Evolutionary conservation across 2,797 vertebrate species (phyloP).

Genomic region (Clarias platycephalus): DNA sequence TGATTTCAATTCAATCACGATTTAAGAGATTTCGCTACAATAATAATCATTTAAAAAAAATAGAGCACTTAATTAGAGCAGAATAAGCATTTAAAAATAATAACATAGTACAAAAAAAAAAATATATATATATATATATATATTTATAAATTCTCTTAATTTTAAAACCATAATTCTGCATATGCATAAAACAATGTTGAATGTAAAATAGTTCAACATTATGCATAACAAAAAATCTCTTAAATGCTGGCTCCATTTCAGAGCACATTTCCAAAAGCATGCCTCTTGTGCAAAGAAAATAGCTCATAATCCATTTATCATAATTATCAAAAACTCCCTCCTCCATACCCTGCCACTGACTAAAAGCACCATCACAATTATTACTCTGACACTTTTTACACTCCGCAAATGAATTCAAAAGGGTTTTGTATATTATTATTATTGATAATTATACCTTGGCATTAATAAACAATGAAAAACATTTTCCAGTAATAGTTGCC

Average conservation of each 20-base stretch:
- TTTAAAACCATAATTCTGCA: no score
- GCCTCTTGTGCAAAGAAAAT: background rate
- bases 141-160: no score
- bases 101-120: no score
- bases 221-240: background rate
- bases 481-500: background rate
- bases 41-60: background rate
- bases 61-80: no score
- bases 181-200: background rate
- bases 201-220: background rate
- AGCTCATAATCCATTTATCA: background rate
- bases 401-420: background rate
- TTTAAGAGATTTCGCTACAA: background rate
- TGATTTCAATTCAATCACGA: no score
- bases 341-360: background rate
- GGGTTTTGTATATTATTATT: conserved; percentile 1
- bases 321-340: background rate
- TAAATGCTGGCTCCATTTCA: background rate
- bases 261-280: background rate
- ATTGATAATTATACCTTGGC: background rate
- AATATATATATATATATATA: no score
- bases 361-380: background rate
- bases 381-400: background rate
- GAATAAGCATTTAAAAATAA: no score
- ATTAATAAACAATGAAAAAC: background rate